phyloP scores from a whole-genome alignment of 2,888 invertebrate species.

The Nymphalis urticae region DNA sequence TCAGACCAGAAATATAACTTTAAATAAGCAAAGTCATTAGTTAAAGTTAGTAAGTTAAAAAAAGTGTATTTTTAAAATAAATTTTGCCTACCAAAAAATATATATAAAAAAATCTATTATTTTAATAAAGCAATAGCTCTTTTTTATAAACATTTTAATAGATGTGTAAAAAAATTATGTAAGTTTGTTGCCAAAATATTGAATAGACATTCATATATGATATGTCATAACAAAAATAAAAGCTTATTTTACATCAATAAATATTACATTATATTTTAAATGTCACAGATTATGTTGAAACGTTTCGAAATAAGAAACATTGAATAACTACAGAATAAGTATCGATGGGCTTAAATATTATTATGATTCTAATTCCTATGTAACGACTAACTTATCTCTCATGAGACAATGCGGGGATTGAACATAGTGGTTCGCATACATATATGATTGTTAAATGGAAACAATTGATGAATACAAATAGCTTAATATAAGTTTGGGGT shows the following conservation, averaged over 20 bases:
- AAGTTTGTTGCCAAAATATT: background rate
- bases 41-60: too few species aligned
- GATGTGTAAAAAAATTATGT: too few species aligned
- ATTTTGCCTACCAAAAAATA: too few species aligned
- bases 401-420: slow-evolving; percentile 2
- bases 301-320: background rate
- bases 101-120: too few species aligned
- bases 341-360: background rate
- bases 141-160: background rate
- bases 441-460: slow-evolving; percentile 28
- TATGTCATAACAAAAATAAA: slow-evolving; percentile 3
- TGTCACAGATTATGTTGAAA: background rate
- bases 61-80: too few species aligned
- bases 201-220: background rate
- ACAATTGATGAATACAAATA: slow-evolving; percentile 31
- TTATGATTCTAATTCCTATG: slow-evolving; percentile 9
- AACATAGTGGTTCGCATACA: slow-evolving; percentile 25
- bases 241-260: background rate
- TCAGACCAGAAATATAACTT: too few species aligned
- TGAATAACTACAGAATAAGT: background rate
- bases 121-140: too few species aligned
- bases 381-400: slow-evolving; percentile 6
- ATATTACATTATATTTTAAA: slow-evolving; percentile 4
- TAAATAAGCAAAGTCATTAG: too few species aligned
- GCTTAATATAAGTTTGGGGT: slow-evolving; percentile 31